phyloP scores from a whole-genome alignment of 92 coral and sea anemone species.

The Micromussa lordhowensis region DNA sequence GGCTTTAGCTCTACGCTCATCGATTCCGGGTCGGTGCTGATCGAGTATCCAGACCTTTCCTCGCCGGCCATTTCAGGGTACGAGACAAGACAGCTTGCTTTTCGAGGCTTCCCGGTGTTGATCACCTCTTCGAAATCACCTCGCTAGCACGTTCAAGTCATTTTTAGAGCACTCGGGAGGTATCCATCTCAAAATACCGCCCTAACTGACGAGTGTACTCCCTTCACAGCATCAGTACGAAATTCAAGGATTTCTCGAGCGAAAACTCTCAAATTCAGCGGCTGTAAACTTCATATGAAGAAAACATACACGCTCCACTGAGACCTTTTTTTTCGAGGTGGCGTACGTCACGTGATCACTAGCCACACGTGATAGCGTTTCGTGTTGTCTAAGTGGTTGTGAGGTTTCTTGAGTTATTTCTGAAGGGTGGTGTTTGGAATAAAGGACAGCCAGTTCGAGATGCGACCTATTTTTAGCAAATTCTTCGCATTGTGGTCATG shows the following conservation, averaged over 20 bases:
- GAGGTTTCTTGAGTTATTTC: constrained; percentile 33
- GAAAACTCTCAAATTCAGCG: constrained; percentile 41
- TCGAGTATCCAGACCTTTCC: constrained; percentile 66
- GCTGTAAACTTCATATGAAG: constrained; percentile 40
- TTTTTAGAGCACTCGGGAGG: constrained; percentile 13
- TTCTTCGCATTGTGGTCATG: constrained; percentile 47
- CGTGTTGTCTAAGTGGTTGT: constrained; percentile 34
- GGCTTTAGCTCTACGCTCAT: constrained; percentile 78
- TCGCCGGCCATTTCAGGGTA: constrained; percentile 64
- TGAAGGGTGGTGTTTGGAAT: constrained; percentile 31
- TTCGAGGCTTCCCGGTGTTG: constrained; percentile 33
- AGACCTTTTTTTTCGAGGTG: constrained; percentile 37
- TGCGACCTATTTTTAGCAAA: constrained; percentile 34
- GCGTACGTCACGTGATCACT: constrained; percentile 36
- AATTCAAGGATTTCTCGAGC: constrained; percentile 21
- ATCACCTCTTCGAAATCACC: constrained; percentile 19
- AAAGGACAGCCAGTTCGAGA: constrained; percentile 26
- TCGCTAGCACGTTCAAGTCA: constrained; percentile 33
- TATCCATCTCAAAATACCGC: background rate
- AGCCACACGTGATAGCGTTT: constrained; percentile 43
- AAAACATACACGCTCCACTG: constrained; percentile 28
- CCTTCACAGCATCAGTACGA: constrained; percentile 13
- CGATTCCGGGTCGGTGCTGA: constrained; percentile 87
- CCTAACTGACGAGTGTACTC: background rate
- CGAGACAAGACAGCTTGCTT: constrained; percentile 46